A percentile compares a stretch with the other conserved stretches of the same genome.
phyloP scores from a whole-genome alignment of 2,797 vertebrate species.

The Podargus strigoides region DNA sequence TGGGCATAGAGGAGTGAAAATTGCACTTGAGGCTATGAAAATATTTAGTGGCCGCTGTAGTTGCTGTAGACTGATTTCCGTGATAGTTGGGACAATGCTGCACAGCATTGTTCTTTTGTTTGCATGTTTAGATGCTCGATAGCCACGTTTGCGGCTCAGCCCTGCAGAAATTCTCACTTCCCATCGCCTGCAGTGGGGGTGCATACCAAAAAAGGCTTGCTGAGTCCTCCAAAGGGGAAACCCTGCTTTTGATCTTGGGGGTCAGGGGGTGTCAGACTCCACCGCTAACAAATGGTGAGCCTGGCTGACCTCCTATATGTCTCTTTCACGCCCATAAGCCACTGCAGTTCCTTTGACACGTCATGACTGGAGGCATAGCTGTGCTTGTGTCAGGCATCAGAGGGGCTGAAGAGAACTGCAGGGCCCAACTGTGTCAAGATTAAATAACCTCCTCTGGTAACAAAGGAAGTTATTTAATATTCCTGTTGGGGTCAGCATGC shows the following conservation, averaged over 20 bases:
- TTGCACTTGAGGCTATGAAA: accelerated
- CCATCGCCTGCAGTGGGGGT: neutral
- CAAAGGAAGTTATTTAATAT: neutral
- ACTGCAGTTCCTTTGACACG: neutral
- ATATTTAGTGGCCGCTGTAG: neutral
- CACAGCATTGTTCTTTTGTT: neutral
- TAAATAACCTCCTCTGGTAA: too few relatives aligned
- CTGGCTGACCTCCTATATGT: neutral
- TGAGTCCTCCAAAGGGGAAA: neutral
- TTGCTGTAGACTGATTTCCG: neutral
- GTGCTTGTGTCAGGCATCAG: neutral
- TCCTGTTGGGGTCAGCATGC: neutral
- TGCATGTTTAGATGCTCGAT: neutral
- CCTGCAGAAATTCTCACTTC: neutral
- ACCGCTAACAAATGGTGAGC: neutral
- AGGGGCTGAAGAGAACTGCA: neutral
- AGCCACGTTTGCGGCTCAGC: neutral
- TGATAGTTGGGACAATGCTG: neutral
- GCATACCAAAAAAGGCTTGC: neutral
- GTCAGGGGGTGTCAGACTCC: accelerated
- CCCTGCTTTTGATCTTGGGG: accelerated
- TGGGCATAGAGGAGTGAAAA: neutral
- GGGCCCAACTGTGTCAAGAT: neutral
- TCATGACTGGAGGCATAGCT: neutral
- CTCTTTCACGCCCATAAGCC: accelerated